Conservation (phyloP, 1,140 invertebrate genomes). For the Nebria ingens region DNA sequence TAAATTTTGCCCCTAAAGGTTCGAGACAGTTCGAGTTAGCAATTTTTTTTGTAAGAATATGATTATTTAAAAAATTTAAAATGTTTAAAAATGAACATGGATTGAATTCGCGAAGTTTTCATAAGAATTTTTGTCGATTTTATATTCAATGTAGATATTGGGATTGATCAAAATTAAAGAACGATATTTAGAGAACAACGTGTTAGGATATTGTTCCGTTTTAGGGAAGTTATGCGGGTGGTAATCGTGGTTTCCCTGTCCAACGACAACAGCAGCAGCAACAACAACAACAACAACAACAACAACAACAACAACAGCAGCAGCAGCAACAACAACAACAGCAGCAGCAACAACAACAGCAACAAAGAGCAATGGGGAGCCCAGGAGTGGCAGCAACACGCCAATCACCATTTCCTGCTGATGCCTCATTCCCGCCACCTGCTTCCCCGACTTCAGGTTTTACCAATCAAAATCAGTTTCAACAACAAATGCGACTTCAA, state of each 20-base stretch:
- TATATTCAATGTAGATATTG: no score
- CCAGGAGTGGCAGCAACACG: constrained; percentile 29
- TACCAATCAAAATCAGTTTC: constrained; percentile 36
- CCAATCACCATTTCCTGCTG: constrained; percentile 46
- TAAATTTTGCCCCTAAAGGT: no score
- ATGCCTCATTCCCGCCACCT: constrained; percentile 44
- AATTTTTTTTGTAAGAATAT: no score
- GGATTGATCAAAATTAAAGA: not conserved
- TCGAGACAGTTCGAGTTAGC: no score
- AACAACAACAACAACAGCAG: no score
- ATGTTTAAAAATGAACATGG: no score
- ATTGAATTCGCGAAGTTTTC: no score
- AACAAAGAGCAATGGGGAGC: constrained; percentile 25
- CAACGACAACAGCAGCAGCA: constrained; percentile 29
- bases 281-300: constrained; percentile 21
- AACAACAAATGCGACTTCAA: constrained; percentile 48
- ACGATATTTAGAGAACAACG: not conserved
- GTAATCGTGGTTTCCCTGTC: constrained; percentile 26
- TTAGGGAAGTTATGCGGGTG: constrained; percentile 26
- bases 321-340: constrained; percentile 31
- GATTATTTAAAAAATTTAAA: no score
- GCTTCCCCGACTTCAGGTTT: constrained; percentile 41
- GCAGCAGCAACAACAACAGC: constrained; percentile 22
- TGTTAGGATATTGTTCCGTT: no score
- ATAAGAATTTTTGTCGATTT: no score